A percentile compares a stretch with the other conserved stretches of the same genome.
These are phyloP conservation scores for Melanostigma gelatinosum DNA, from an alignment of 2,113 vertebrate genomes.

Conservation along the genomic window DNA sequence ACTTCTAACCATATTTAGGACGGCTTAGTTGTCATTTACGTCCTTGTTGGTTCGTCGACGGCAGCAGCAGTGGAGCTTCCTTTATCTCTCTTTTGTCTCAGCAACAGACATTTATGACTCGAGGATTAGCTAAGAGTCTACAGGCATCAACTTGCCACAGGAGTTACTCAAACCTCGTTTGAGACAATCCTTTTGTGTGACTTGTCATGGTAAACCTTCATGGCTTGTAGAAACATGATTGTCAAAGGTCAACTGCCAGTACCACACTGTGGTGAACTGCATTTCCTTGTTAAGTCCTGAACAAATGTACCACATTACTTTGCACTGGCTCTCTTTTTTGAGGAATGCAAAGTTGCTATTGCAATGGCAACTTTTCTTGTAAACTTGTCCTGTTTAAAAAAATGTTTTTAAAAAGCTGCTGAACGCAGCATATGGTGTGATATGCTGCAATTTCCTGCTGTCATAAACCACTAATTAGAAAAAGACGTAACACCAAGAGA, in stretches of 20 bases:
- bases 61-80: neutral
- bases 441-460: neutral
- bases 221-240: neutral
- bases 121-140: neutral
- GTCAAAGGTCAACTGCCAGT: too few species aligned
- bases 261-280: neutral
- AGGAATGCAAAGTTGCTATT: neutral
- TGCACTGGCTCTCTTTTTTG: neutral
- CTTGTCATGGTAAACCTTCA: neutral
- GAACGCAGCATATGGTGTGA: too few species aligned
- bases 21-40: neutral
- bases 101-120: neutral
- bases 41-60: neutral
- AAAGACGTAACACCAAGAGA: neutral
- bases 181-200: neutral
- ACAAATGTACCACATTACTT: neutral
- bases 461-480: neutral
- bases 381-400: neutral
- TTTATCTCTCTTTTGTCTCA: neutral
- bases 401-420: neutral
- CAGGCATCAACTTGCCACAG: neutral
- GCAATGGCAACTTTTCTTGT: neutral
- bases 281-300: neutral
- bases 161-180: neutral
- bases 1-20: slow-evolving; percentile 30